Evolutionary conservation across 2,888 invertebrate genomes (phyloP).

Genomic region (Diaphora mendica): DNA sequence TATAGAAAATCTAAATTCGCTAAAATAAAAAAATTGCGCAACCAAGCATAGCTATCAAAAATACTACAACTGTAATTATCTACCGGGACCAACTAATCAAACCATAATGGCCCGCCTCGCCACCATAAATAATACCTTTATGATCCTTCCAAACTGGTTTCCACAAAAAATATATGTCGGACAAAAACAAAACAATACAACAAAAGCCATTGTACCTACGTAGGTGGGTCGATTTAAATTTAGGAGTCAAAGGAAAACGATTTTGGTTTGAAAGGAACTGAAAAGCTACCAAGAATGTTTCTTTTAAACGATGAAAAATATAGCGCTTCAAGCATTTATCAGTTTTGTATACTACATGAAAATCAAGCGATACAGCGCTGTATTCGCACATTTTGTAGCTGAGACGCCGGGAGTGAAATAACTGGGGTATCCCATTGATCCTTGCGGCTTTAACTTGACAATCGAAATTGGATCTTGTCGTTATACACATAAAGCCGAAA

Average conservation of each 20-base stretch:
- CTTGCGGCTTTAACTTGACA: conserved; percentile 47
- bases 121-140: conserved; percentile 72
- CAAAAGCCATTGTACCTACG: conserved; percentile 60
- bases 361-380: conserved; percentile 63
- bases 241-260: conserved; percentile 62
- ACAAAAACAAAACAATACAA: conserved; percentile 58
- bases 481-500: conserved; percentile 34
- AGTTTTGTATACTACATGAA: conserved; percentile 33
- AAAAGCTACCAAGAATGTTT: conserved; percentile 73
- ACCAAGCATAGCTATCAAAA: conserved; percentile 36
- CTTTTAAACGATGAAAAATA: conserved; percentile 44
- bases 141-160: conserved; percentile 65
- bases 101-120: conserved; percentile 75
- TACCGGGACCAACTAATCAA: conserved; percentile 71
- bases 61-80: conserved; percentile 69
- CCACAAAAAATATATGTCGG: conserved; percentile 68
- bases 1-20: neutral
- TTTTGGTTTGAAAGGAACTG: conserved; percentile 71
- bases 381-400: conserved; percentile 59
- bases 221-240: conserved; percentile 70
- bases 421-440: conserved; percentile 78
- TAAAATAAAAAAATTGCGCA: conserved; percentile 35
- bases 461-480: conserved; percentile 40
- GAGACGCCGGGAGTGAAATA: conserved; percentile 75
- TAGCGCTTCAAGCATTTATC: conserved; percentile 62